Evolutionary conservation across 2,888 invertebrate species (phyloP).

Genomic region (Ptychoptera contaminata): DNA sequence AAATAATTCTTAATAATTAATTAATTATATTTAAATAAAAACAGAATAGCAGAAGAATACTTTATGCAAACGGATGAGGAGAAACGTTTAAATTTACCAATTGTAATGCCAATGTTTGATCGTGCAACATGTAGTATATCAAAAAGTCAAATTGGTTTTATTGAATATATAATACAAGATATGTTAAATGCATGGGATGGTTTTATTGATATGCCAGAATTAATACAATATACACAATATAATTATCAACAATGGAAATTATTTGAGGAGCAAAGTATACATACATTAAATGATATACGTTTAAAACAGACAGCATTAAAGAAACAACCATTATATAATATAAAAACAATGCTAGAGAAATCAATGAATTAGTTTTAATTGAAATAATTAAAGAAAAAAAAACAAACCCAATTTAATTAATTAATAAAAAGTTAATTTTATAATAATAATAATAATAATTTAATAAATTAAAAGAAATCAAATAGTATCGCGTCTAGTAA

Average conservation of each 20-base stretch:
- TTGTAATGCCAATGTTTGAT: conserved; percentile 98
- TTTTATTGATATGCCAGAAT: conserved; percentile 85
- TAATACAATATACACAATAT: conserved; percentile 64
- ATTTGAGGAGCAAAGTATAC: conserved; percentile 58
- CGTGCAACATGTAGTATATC: conserved; percentile 89
- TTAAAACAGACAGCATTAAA: conserved; percentile 21
- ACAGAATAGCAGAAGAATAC: conserved; percentile 90
- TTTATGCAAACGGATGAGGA: conserved; percentile 97
- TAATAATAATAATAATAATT: too few species aligned
- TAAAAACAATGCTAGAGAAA: too few species aligned
- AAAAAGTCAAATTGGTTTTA: conserved; percentile 93
- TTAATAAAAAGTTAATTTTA: too few species aligned
- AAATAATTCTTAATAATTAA: neutral
- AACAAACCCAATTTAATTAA: too few species aligned
- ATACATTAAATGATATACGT: conserved; percentile 52
- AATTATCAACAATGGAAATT: conserved; percentile 90
- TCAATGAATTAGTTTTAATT: too few species aligned
- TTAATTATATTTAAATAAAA: too few species aligned
- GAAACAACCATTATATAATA: neutral
- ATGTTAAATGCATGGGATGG: conserved; percentile 98
- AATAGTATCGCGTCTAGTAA: too few species aligned
- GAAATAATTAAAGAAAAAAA: too few species aligned
- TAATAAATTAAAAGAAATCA: too few species aligned
- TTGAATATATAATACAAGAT: conserved; percentile 93
- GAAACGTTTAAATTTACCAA: conserved; percentile 71